Evolutionary conservation across 2,113 vertebrate genomes (phyloP), one percentile per base, ranked within the genome.

Genomic region (Heliornis fulica): DNA sequence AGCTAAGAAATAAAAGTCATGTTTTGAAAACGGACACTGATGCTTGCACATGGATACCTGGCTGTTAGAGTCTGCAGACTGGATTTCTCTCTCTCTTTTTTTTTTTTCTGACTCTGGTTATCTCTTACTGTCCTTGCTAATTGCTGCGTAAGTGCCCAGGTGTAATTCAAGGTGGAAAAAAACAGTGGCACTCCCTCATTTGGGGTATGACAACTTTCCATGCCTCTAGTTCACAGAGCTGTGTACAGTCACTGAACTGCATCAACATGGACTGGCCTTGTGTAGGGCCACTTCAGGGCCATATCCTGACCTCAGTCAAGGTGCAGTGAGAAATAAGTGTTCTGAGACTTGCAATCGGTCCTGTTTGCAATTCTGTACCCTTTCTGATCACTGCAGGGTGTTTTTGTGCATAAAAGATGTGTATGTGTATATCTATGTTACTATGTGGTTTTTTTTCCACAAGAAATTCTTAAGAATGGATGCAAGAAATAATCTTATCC

Each of bases 181-280:
- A 71, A 5, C 10, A 51, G 12, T 15, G 20, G 9, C 14, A 60
- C 13, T n/a, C 36, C 4, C 22, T 84, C 15, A 26, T 43, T 65
- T 90, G 41, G 70, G 18, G 3, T 64, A 2, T 3, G 13, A 50
- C 28, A 77, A 15, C 34, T 80, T 88, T 45, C n/a, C 45, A 4
- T 11, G 4, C 13, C 46, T 54, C 4, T 50, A 1, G 26, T 60
- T 83, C 36, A 3, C n/a, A 3, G 5, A 70, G 13, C 20, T 60
- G 11, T 18, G 23, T 38, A n/a, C 17, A 43, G 51, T 23, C 51
- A 31, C 29, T 51, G 36, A 56, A 40, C 46, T n/a, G 10, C 46
- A 28, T 23, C 0, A 1, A 14, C 32, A 26, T 3, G 18, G 20
- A 13, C 68, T 71, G 68, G 8, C 64, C 21, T 3, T 64, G 8